Evolutionary conservation across 2,797 vertebrate species (phyloP).

Genomic region (Sarcophilus harrisii): DNA sequence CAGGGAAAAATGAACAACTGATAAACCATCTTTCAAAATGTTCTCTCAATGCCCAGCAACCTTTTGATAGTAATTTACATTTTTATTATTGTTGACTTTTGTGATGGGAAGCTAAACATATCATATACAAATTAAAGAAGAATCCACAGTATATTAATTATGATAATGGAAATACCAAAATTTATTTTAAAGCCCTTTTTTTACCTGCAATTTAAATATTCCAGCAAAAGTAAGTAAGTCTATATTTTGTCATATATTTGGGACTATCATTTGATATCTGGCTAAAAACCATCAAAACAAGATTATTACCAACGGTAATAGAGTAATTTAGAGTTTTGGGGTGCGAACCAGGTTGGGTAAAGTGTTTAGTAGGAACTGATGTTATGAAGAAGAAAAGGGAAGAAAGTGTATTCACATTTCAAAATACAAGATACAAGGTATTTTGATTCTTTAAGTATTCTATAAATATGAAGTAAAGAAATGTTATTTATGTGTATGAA

Average conservation of each 20-base stretch:
- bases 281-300: not conserved
- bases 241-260: slow-evolving; percentile 2
- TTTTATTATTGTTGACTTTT: slow-evolving; percentile 87
- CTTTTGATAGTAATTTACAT: slow-evolving; percentile 84
- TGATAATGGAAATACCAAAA: not conserved
- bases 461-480: not conserved
- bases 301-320: not conserved
- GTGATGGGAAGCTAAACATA: slow-evolving; percentile 74
- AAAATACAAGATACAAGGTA: slow-evolving; percentile 23
- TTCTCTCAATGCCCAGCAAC: slow-evolving; percentile 81
- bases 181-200: slow-evolving; percentile 53
- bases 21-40: slow-evolving; percentile 87
- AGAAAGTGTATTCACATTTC: not conserved
- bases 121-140: slow-evolving; percentile 71
- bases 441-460: slow-evolving; percentile 1
- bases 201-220: slow-evolving; percentile 55
- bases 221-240: slow-evolving; percentile 37
- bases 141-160: slow-evolving; percentile 59
- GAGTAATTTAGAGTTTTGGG: not conserved
- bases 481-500: not conserved
- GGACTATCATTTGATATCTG: not conserved
- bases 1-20: slow-evolving; percentile 87
- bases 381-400: not conserved
- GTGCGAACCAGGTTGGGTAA: slow-evolving; percentile 15
- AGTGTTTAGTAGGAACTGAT: not conserved